Percentiles rank a stretch among this genome's conserved stretches.
Evolutionary conservation across 2,113 vertebrate genomes (phyloP).

Genomic region (Xerus inauris): DNA sequence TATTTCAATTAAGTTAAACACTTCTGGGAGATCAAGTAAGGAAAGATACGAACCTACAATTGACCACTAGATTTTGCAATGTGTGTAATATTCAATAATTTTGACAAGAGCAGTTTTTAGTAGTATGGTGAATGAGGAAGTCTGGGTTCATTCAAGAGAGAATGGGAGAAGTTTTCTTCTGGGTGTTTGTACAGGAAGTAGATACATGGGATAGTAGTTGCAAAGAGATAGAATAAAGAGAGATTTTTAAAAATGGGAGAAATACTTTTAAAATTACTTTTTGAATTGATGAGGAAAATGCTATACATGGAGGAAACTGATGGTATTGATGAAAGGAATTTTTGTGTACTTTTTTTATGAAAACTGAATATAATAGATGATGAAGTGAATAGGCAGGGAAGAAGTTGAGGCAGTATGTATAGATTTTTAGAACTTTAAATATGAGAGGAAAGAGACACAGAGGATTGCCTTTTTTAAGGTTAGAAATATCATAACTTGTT

Average conservation of each 20-base stretch:
- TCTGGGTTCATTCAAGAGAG: background rate
- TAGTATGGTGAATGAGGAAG: background rate
- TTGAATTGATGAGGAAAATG: background rate
- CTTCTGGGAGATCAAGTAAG: background rate
- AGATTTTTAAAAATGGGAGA: background rate
- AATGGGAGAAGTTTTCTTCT: background rate
- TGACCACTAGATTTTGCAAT: background rate
- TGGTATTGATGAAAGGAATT: background rate
- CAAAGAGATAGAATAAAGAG: background rate
- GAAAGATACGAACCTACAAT: background rate
- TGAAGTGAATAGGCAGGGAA: background rate
- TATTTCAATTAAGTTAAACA: background rate
- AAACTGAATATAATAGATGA: background rate
- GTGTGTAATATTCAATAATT: background rate
- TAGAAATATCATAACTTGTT: background rate
- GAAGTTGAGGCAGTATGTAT: background rate
- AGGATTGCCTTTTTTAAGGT: background rate
- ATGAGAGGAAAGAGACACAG: background rate
- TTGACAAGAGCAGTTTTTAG: background rate
- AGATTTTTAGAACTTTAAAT: background rate
- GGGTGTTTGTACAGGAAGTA: background rate
- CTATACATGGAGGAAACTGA: background rate
- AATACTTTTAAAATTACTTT: background rate
- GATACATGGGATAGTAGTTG: background rate
- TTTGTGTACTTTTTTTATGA: background rate